Base-by-base conservation (phyloP, 2,797 vertebrate species). In the Artibeus lituratus region DNA sequence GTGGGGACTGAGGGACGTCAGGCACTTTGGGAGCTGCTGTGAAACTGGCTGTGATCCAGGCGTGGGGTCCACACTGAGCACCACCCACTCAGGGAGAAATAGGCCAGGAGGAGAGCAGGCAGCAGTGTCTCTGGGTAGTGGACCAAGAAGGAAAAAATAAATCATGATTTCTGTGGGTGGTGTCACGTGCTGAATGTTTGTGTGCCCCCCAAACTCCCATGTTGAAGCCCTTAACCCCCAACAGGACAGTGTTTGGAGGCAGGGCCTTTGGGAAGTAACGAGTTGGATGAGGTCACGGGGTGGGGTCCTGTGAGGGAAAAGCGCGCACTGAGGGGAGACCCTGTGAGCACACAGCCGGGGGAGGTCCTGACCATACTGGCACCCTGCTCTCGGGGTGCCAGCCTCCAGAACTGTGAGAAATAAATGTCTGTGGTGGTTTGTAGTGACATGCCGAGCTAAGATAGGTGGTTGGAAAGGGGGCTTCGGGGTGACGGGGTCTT, bases 311-410 rank as follows among this genome's bases (percentile, higher is more conserved):
- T 76, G 47, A 51, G 19, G 29, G 76, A 49, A n/a, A n/a, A n/a
- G 7, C 49, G n/a, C 0, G 7, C 22, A 39, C n/a, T 16, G 59
- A 83, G 51, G 29, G 42, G 82, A 67, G 55, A 5, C 7, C 42
- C 0, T 0, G 3, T 2, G 6, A 39, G 35, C 22, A 47, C 18
- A 47, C 32, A 15, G 62, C 0, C 0, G 22, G 67, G 24, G 21
- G 49, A 49, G 59, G 2, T 8, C 9, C 32, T 7, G 12, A 2
- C 16, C 5, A 0, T 3, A 18, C 59, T 5, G 42, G 72, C 32
- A 35, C 35, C 32, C 35, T 69, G 49, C 47, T 14, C 42, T 87
- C 22, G 37, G 39, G 32, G 32, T 12, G n/a, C 67, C 69, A 76
- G 35, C 26, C 18, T 82, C 70, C 72, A 70, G 57, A 49, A 32